phyloP scores from a whole-genome alignment of 2,113 vertebrate species.

The Eulemur rufifrons region DNA sequence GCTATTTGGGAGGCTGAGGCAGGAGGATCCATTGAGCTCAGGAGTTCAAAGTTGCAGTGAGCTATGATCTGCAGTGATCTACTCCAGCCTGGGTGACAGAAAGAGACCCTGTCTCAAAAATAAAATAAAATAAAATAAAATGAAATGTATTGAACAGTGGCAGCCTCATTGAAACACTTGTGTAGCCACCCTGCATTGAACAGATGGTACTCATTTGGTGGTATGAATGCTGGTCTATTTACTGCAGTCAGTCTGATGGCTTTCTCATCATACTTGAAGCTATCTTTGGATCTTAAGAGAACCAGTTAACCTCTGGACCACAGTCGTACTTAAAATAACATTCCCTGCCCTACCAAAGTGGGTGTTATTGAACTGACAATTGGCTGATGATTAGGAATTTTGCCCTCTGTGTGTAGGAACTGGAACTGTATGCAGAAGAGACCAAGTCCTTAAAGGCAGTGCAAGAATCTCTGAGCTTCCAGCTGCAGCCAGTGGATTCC shows the following conservation, averaged over 20 bases:
- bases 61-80: no score
- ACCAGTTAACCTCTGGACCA: background rate
- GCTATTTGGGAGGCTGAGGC: no score
- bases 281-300: background rate
- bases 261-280: background rate
- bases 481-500: background rate
- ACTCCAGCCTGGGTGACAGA: no score
- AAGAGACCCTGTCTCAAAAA: no score
- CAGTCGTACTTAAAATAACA: background rate
- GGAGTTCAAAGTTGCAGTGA: no score
- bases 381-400: background rate
- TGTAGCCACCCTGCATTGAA: background rate
- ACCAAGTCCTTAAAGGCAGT: background rate
- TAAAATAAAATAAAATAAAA: no score
- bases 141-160: background rate
- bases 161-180: background rate
- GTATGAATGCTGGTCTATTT: background rate
- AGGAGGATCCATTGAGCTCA: no score
- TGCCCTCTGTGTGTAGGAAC: constrained; percentile 54
- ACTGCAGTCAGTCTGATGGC: background rate
- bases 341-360: background rate
- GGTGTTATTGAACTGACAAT: background rate
- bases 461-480: constrained; percentile 20
- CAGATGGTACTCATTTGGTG: background rate
- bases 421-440: constrained; percentile 39